Conservation (phyloP, 2,113 vertebrate species). For the Megaceryle torquata region DNA sequence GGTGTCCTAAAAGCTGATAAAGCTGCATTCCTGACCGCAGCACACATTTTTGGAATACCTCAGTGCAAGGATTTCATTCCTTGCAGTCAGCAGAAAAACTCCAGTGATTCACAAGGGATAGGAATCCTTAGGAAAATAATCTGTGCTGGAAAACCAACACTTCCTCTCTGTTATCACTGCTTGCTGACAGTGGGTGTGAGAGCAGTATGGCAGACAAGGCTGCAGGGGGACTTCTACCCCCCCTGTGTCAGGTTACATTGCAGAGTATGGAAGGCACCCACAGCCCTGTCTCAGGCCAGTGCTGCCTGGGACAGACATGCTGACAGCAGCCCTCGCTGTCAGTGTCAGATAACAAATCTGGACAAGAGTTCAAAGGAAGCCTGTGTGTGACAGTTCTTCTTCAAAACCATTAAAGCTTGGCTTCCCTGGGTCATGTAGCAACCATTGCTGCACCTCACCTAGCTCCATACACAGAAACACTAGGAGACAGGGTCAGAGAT, state of each 20-base stretch:
- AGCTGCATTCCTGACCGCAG: not conserved
- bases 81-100: slow-evolving; percentile 17
- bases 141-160: slow-evolving; percentile 1
- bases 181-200: not conserved
- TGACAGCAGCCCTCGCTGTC: not conserved
- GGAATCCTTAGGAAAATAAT: slow-evolving; percentile 36
- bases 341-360: not conserved
- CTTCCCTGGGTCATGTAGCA: not conserved
- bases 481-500: not conserved
- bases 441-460: fast-evolving
- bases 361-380: not conserved
- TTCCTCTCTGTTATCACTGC: not conserved
- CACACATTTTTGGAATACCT: not conserved
- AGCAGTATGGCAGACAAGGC: not conserved
- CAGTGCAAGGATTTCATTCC: not conserved
- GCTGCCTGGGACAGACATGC: not conserved
- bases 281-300: not conserved
- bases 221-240: not conserved
- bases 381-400: not conserved
- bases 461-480: fast-evolving
- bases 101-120: slow-evolving; percentile 17
- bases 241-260: not conserved
- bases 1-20: not conserved
- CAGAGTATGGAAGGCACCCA: fast-evolving
- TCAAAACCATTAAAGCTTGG: not conserved